Conservation (phyloP, 2,888 invertebrate genomes). For the Drosophila kanekoi region DNA sequence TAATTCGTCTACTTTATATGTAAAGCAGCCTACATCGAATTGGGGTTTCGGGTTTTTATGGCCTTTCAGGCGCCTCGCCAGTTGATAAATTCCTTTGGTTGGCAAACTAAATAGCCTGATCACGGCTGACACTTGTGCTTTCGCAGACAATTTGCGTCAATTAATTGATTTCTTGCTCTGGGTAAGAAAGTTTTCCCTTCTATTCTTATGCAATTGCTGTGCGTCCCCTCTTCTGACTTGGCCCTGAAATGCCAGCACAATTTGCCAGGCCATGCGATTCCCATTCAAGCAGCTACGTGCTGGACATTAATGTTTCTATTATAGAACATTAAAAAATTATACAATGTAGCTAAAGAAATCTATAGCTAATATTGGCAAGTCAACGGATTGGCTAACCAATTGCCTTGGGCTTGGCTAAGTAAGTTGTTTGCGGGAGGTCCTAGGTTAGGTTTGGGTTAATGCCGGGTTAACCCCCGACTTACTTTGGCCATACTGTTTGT, state of each 20-base stretch:
- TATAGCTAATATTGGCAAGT: not conserved
- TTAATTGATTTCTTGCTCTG: conserved; percentile 67
- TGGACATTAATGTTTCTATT: conserved; percentile 18
- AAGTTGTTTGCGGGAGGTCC: not conserved
- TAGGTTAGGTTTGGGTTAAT: too few relatives aligned
- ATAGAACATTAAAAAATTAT: conserved; percentile 7
- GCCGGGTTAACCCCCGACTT: too few relatives aligned
- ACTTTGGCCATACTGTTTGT: too few relatives aligned
- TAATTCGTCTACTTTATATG: conserved; percentile 61
- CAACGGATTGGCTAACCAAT: not conserved
- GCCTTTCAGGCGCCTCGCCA: conserved; percentile 36
- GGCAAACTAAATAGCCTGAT: conserved; percentile 10
- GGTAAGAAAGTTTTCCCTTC: conserved; percentile 39
- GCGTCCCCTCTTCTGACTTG: conserved; percentile 13
- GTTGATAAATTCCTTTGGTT: conserved; percentile 24
- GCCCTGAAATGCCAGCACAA: conserved; percentile 19
- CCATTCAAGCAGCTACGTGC: conserved; percentile 8
- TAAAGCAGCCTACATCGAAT: conserved; percentile 22
- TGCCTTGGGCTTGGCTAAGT: not conserved
- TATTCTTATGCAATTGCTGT: conserved; percentile 40
- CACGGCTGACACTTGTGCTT: conserved; percentile 50
- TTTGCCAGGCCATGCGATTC: conserved; percentile 14
- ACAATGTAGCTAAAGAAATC: not conserved
- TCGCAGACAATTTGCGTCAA: conserved; percentile 76
- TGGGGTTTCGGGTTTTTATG: conserved; percentile 33